phyloP scores from a whole-genome alignment of 2,113 vertebrate species.

The Sminthopsis crassicaudata region DNA sequence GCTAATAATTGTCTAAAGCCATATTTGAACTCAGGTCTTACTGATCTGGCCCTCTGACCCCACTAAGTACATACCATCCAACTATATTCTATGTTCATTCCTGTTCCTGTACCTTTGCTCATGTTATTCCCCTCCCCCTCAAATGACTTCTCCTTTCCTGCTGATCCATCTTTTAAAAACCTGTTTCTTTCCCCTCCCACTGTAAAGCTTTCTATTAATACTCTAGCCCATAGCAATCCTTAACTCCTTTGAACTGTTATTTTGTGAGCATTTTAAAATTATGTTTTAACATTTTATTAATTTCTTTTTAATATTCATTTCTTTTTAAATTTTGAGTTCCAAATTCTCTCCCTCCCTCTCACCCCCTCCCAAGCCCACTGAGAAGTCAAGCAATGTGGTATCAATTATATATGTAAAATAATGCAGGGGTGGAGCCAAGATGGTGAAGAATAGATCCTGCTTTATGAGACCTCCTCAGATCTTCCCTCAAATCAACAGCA shows the following conservation, averaged over 20 bases:
- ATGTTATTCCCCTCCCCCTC: background rate
- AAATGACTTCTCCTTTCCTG: background rate
- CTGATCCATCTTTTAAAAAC: background rate
- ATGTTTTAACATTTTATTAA: background rate
- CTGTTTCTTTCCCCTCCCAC: background rate
- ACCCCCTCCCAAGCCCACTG: background rate
- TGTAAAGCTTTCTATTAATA: background rate
- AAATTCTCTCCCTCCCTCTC: background rate
- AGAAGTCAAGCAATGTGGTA: background rate
- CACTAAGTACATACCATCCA: background rate
- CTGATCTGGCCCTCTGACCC: background rate
- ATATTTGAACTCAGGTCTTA: background rate
- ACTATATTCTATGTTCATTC: background rate
- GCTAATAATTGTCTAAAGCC: background rate
- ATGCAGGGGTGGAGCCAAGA: background rate
- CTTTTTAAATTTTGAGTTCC: background rate
- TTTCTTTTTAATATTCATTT: background rate
- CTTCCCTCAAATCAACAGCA: no score
- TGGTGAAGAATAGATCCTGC: no score
- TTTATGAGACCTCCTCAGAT: no score
- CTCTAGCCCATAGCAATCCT: background rate
- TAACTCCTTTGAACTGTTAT: background rate
- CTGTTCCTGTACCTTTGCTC: background rate
- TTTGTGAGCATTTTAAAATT: background rate
- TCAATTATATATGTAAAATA: background rate